Base-by-base conservation (phyloP, 2,113 vertebrate genomes). In the Cardinalis cardinalis region DNA sequence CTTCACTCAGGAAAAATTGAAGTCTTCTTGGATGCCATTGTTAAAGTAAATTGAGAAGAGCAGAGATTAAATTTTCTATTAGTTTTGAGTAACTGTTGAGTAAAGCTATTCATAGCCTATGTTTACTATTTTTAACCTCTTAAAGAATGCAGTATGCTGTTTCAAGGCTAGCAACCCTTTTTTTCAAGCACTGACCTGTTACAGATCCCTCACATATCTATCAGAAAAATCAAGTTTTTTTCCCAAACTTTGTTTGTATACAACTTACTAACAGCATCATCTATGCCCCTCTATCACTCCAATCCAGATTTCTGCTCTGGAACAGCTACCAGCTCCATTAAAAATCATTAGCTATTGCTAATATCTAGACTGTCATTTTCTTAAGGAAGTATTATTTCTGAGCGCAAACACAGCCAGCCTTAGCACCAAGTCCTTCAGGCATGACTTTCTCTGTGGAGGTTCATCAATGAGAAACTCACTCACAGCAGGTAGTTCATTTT, bases 401-500 rank as follows among this genome's bases (percentile, higher is more conserved):
- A 93, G 34, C 19, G 81, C 70, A 84, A 38, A 65, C 32, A 87
- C 17, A 78, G 48, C 8, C 46, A 48, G 4, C 14, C 26, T 53
- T 46, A 88, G 29, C 28, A 69, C 5, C 38, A 26, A 32, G 34
- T 72, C 23, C 40, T 75, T 44, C 41, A 94, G 49, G 38, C 26
- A 46, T 43, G 41, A 46, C 29, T 65, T 92, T 53, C 84, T 91
- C 66, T 7, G 6, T n/a, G 70, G 81, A 82, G 24, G 16, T 88
- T 94, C 75, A 89, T 83, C 43, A 80, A 19, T 32, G 31, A 68
- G 48, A 61, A 88, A 5, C 19, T 73, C 74, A 52, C 43, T 82
- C 32, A 10, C 64, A 94, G 52, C n/a, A 80, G 56, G 69, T 84
- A 59, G 36, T 74, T 91, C 32, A 80, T 94, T 91, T 88, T 83